Conservation (phyloP, 1,140 invertebrate species). For the Drosophila yakuba region DNA sequence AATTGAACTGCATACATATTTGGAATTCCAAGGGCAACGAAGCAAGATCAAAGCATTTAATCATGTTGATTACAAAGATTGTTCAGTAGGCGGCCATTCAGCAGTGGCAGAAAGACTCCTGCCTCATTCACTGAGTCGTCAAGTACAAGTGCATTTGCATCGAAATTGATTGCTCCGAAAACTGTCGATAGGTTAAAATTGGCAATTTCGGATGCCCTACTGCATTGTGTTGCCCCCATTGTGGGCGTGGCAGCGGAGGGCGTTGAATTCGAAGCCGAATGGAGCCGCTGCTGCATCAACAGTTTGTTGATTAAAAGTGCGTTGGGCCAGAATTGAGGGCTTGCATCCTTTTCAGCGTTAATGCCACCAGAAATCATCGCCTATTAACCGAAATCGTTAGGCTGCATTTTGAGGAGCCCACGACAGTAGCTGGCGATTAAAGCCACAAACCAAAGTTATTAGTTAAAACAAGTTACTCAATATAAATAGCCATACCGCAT, state of each 20-base stretch:
- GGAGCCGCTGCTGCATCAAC: slow-evolving; percentile 59
- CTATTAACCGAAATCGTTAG: background rate
- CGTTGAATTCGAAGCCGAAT: slow-evolving; percentile 6
- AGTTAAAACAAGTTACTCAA: no score
- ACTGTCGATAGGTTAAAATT: slow-evolving; percentile 79
- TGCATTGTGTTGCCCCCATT: slow-evolving; percentile 33
- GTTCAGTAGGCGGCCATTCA: slow-evolving; percentile 30
- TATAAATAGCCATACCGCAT: no score
- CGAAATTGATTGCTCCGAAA: slow-evolving; percentile 82
- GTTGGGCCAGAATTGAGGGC: slow-evolving; percentile 58
- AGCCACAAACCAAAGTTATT: no score
- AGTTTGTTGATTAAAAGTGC: slow-evolving; percentile 81
- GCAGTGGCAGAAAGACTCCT: slow-evolving; percentile 31
- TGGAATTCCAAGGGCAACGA: background rate
- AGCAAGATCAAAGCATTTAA: slow-evolving; percentile 1
- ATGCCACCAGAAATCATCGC: slow-evolving; percentile 15
- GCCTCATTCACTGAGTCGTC: slow-evolving; percentile 80
- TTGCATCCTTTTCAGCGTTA: slow-evolving; percentile 34
- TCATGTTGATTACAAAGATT: background rate
- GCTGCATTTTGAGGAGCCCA: no score
- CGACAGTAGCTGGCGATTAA: no score
- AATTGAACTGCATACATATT: background rate
- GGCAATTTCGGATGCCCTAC: slow-evolving; percentile 61
- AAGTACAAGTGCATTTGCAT: slow-evolving; percentile 83
- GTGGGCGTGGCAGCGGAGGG: slow-evolving; percentile 38